Evolutionary conservation across 2,113 vertebrate species (phyloP).

Genomic region (Ochotona princeps): DNA sequence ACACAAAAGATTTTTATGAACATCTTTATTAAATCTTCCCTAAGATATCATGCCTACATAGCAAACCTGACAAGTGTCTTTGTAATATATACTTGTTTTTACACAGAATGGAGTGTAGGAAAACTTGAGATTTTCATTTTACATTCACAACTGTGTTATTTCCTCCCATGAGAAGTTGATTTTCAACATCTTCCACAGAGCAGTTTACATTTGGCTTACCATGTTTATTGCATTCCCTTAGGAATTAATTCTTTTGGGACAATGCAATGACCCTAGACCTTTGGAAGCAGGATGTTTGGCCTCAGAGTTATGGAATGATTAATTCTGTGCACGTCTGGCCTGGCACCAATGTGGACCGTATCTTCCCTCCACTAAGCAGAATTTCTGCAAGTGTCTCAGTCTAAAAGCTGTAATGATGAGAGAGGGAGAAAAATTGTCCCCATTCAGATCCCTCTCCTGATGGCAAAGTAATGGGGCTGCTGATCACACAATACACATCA

Average conservation of each 20-base stretch:
- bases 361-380: background rate
- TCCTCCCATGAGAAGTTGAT: background rate
- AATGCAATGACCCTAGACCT: background rate
- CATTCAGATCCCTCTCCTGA: background rate
- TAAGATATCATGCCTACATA: background rate
- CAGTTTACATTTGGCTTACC: background rate
- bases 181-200: background rate
- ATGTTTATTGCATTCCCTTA: background rate
- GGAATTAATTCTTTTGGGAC: background rate
- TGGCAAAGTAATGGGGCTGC: background rate
- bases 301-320: background rate
- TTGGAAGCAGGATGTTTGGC: background rate
- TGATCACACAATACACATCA: background rate
- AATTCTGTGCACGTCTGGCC: background rate
- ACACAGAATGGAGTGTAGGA: background rate
- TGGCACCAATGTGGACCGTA: background rate
- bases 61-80: background rate
- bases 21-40: conserved; percentile 27
- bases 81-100: background rate
- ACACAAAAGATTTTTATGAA: background rate
- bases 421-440: background rate
- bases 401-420: background rate
- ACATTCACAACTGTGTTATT: background rate
- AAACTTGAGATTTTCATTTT: background rate
- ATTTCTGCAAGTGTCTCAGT: background rate